A percentile compares a stretch with the other conserved stretches of the same genome.
Conservation (phyloP, 2,797 vertebrate genomes). For the Morus bassanus region DNA sequence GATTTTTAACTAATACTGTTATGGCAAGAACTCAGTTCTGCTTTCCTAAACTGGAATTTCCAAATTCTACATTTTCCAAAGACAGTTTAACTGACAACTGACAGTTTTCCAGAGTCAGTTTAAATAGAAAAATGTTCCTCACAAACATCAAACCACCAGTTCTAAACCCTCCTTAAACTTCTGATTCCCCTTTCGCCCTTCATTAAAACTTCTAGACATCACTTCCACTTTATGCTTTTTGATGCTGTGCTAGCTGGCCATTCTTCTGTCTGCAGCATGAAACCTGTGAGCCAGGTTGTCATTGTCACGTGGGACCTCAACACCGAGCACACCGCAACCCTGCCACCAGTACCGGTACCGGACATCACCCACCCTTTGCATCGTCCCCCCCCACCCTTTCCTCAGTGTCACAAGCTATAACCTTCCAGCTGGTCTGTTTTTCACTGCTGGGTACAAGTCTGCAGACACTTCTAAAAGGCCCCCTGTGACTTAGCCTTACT, state of each 20-base stretch:
- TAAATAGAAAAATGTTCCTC: neutral
- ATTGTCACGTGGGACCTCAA: neutral
- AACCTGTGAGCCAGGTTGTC: neutral
- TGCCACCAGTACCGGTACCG: neutral
- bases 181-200: neutral
- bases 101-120: neutral
- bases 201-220: neutral
- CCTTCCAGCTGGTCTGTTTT: neutral
- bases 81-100: neutral
- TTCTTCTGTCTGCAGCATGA: neutral
- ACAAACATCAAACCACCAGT: neutral
- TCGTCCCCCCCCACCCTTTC: neutral
- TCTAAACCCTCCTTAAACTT: neutral
- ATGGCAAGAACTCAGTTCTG: neutral
- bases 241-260: neutral
- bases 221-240: neutral
- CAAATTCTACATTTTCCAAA: neutral
- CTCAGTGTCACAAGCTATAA: neutral
- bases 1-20: neutral
- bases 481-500: neutral
- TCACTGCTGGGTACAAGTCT: neutral
- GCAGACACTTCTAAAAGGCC: neutral
- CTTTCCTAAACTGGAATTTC: neutral
- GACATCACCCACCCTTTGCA: neutral
- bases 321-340: rapidly evolving